These are phyloP conservation scores for Aspidiotus rigidus DNA, from an alignment of 2,888 invertebrate genomes.

Conservation along the genomic window DNA sequence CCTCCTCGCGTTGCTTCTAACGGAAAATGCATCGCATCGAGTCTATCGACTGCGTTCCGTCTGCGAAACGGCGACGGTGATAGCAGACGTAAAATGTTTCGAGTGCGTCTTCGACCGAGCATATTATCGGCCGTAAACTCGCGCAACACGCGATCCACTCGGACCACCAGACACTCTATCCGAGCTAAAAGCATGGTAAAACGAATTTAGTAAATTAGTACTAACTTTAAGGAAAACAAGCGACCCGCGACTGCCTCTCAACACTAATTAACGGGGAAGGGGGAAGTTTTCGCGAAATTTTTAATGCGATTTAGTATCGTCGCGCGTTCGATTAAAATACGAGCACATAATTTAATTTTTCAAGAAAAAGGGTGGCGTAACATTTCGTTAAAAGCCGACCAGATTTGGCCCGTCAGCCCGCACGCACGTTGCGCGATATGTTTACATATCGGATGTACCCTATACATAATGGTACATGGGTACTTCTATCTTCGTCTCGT, in stretches of 20 bases:
- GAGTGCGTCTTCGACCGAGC: background rate
- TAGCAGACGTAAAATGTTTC: too few species aligned
- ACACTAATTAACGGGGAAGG: constrained; percentile 6
- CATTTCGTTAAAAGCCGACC: constrained; percentile 24
- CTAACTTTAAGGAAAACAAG: constrained; percentile 6
- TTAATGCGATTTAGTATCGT: constrained; percentile 10
- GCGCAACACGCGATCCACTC: background rate
- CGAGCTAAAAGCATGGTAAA: constrained; percentile 1
- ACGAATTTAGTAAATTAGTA: constrained; percentile 1
- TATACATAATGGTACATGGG: too few species aligned
- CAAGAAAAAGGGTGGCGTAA: constrained; percentile 19
- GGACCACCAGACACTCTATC: background rate
- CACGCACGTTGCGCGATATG: too few species aligned
- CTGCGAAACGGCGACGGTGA: too few species aligned
- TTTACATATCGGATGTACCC: too few species aligned
- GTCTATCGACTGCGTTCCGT: too few species aligned
- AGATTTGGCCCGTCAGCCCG: constrained; percentile 8
- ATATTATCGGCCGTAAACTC: background rate
- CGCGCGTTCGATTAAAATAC: constrained; percentile 10
- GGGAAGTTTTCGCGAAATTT: constrained; percentile 8
- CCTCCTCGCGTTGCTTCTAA: too few species aligned
- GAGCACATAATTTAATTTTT: constrained; percentile 10
- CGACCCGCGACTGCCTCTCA: constrained; percentile 3
- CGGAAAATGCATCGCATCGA: too few species aligned
- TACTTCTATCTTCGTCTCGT: background rate